These are phyloP conservation scores for Masnerella sp. DNA, from an alignment of 2,888 invertebrate genomes.

Conservation along the genomic window DNA sequence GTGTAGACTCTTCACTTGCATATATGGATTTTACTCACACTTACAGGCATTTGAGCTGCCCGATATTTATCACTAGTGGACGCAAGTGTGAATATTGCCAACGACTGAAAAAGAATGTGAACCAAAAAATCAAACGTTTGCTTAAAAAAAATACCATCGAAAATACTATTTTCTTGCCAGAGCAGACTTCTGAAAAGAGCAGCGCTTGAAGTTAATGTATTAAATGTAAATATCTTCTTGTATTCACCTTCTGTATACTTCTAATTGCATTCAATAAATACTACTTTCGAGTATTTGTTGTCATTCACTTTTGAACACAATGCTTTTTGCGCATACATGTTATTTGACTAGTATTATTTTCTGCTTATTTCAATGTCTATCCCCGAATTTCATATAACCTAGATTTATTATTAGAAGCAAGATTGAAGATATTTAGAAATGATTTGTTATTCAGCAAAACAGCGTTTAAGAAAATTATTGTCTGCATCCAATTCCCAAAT, in stretches of 20 bases:
- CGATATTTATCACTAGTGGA: slow-evolving; percentile 19
- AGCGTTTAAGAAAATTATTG: slow-evolving; percentile 81
- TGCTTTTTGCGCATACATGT: no score
- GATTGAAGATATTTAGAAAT: no score
- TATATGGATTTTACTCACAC: slow-evolving; percentile 23
- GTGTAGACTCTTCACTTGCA: slow-evolving; percentile 5
- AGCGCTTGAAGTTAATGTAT: not conserved
- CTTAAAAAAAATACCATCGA: slow-evolving; percentile 6
- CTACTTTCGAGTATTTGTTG: no score
- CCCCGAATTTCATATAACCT: no score
- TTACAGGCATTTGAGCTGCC: slow-evolving; percentile 13
- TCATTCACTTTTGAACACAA: no score
- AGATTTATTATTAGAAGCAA: no score
- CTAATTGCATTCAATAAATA: no score
- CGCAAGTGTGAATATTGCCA: slow-evolving; percentile 25
- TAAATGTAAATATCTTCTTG: slow-evolving; percentile 1
- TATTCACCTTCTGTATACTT: no score
- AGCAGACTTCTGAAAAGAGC: not conserved
- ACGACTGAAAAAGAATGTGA: not conserved
- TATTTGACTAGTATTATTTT: no score
- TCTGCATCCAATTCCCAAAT: slow-evolving; percentile 83
- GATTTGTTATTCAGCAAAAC: slow-evolving; percentile 80
- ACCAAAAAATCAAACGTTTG: slow-evolving; percentile 17
- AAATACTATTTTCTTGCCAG: slow-evolving; percentile 12
- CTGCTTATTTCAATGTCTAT: no score